These are phyloP conservation scores for Elysia crispata DNA, from an alignment of 2,888 invertebrate genomes.

Conservation along the genomic window DNA sequence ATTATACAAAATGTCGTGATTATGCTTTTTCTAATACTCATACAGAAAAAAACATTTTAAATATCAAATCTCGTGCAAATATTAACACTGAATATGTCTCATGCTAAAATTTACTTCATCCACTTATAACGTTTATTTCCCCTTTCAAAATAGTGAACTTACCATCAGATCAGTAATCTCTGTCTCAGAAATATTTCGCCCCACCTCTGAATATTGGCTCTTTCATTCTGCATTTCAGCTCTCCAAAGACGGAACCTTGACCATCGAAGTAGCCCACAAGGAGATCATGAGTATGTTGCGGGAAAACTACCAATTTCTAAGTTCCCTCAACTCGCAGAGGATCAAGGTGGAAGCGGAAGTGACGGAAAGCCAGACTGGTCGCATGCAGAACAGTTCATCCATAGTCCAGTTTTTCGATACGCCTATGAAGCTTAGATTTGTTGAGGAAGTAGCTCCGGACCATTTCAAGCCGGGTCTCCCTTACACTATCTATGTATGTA, in stretches of 20 bases:
- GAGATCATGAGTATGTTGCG: not conserved
- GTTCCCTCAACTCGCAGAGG: not conserved
- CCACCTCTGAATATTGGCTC: not conserved
- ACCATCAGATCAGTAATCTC: no score
- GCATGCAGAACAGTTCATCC: not conserved
- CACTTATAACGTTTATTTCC: no score
- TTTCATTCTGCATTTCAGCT: constrained; percentile 18
- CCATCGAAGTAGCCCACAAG: not conserved
- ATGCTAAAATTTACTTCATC: no score
- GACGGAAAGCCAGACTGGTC: constrained; percentile 33
- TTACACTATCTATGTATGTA: constrained; percentile 39
- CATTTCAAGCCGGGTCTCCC: constrained; percentile 37
- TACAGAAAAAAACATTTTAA: no score
- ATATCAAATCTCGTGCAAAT: no score
- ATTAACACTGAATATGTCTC: no score
- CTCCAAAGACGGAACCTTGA: constrained; percentile 26
- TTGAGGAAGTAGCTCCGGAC: constrained; percentile 7
- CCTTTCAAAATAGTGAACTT: no score
- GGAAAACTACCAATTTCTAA: not conserved
- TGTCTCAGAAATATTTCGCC: no score
- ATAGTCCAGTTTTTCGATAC: not conserved
- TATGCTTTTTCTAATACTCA: no score
- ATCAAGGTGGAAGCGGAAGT: constrained; percentile 31
- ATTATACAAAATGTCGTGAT: no score
- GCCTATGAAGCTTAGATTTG: constrained; percentile 1